Conservation (phyloP, 2,888 invertebrate species). For the Quadriops clusia region DNA sequence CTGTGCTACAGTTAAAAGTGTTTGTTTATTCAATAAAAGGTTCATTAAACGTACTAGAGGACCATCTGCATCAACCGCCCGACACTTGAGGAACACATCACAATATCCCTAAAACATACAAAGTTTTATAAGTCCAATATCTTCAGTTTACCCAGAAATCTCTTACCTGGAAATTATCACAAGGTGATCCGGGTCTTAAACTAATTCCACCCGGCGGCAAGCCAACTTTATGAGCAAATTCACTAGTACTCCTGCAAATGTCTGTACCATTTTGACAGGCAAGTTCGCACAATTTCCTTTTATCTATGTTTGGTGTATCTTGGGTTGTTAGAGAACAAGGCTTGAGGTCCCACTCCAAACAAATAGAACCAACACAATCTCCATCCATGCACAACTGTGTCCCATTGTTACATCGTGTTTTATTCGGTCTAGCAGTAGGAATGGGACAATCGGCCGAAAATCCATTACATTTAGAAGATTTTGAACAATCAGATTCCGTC, state of each 20-base stretch:
- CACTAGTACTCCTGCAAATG: slow-evolving; percentile 77
- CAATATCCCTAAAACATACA: slow-evolving; percentile 72
- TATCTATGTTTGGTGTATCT: slow-evolving; percentile 61
- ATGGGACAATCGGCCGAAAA: slow-evolving; percentile 76
- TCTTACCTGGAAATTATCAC: slow-evolving; percentile 88
- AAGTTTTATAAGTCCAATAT: background rate
- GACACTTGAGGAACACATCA: slow-evolving; percentile 97
- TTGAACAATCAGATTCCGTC: slow-evolving; percentile 80
- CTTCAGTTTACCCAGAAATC: background rate
- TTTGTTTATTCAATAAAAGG: slow-evolving; percentile 82
- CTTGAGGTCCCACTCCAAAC: slow-evolving; percentile 84
- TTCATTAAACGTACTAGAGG: slow-evolving; percentile 94
- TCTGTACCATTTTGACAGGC: slow-evolving; percentile 87
- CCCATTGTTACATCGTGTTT: slow-evolving; percentile 92
- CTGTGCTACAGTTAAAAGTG: slow-evolving; percentile 74
- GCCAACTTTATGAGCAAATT: slow-evolving; percentile 63
- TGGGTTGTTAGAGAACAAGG: slow-evolving; percentile 89
- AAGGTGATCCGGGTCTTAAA: slow-evolving; percentile 89
- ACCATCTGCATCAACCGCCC: slow-evolving; percentile 97
- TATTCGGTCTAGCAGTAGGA: slow-evolving; percentile 70
- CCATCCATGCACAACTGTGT: slow-evolving; percentile 78
- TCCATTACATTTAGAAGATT: slow-evolving; percentile 78
- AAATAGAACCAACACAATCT: slow-evolving; percentile 91
- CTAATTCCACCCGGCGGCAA: slow-evolving; percentile 73
- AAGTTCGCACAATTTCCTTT: slow-evolving; percentile 84